Base-by-base conservation (phyloP, 2,797 vertebrate species). In the Enteromius fasciolatus region DNA sequence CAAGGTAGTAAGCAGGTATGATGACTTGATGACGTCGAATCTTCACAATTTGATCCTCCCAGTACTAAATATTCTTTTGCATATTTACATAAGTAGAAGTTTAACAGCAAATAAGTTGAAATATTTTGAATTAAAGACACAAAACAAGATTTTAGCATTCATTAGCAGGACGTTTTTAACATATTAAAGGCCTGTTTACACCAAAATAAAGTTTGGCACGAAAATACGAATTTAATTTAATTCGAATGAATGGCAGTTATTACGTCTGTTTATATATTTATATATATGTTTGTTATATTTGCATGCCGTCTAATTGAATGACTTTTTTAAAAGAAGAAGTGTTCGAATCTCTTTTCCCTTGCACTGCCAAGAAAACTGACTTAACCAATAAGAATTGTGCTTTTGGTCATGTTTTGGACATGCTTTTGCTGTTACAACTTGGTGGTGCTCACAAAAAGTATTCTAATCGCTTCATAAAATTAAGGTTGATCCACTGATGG, bases 81-180 rank as follows among this genome's bases (percentile, higher is more conserved):
- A 59, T 76, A 11, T 41, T 73, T 64, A 64, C 28, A 31, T 57
- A 75, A 23, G 7, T 57, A 39, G 18, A 74, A 23, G 20, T 75
- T 57, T 36, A 39, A 41, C 12, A 59, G 12, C 33, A 57, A 18
- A 36, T 12, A 25, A 5, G 1, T 17, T 39, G 1, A 36, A 74
- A 39, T 15, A 74, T 9, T 23, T 57, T 57, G 20, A 59, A 41
- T 59, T 18, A 25, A 57, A 75, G 33, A 39, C 33, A 23, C 6
- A 39, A 75, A 12, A 75, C 33, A 3, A 25, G 8, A 39, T 75
- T 23, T 50, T 72, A 72, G 50, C 1, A 74, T 5, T 31, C 4
- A 33, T 74, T n/a, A 14, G 28, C 28, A 52, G 15, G 7, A 28
- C 0, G 12, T 15, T 15, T 31, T 12, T 2, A n/a, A 14, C 11